Conservation (phyloP, 2,113 vertebrate species). For the Odocoileus virginianus region DNA sequence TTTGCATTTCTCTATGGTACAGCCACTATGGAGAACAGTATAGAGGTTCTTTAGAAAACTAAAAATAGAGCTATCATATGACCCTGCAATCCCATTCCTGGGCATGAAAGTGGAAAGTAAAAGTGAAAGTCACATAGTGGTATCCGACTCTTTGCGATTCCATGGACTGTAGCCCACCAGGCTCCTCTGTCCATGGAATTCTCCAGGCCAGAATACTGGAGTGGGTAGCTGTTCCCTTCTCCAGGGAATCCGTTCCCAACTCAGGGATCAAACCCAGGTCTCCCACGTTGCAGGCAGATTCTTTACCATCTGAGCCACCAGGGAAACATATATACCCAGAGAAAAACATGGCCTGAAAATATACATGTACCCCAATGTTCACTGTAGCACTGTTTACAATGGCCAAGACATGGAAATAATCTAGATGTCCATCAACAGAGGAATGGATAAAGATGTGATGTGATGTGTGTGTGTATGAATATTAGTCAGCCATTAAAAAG, state of each 20-base stretch:
- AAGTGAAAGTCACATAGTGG: neutral
- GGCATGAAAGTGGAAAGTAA: neutral
- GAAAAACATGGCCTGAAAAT: neutral
- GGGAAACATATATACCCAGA: neutral
- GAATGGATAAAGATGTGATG: neutral
- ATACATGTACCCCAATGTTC: neutral
- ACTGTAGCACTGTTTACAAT: neutral
- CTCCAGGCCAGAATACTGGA: neutral
- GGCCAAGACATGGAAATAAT: neutral
- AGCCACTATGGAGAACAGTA: neutral
- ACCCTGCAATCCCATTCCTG: neutral
- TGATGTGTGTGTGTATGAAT: neutral
- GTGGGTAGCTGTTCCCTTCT: neutral
- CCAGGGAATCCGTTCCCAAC: neutral
- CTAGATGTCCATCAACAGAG: neutral
- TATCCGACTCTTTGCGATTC: fast-evolving
- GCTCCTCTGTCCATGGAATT: neutral
- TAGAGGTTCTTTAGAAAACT: neutral
- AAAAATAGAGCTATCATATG: neutral
- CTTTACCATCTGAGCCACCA: neutral
- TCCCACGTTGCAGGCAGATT: neutral
- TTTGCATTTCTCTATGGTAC: neutral
- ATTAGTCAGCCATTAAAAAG: neutral
- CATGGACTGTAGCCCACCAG: neutral
- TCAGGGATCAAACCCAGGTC: neutral